Base-by-base conservation (phyloP, 2,113 vertebrate genomes). In the Pteropus alecto region DNA sequence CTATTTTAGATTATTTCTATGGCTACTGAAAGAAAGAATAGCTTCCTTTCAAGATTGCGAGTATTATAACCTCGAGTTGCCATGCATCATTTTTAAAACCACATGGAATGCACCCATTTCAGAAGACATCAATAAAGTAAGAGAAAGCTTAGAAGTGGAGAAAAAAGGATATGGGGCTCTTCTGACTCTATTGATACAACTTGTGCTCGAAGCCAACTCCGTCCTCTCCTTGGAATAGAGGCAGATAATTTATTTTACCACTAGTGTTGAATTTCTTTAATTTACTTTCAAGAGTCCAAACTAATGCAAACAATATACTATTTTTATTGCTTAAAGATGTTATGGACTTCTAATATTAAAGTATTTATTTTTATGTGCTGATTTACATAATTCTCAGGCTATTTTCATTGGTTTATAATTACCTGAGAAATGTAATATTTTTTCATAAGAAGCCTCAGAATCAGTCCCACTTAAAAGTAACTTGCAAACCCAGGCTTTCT, bases 311-410 rank as follows among this genome's bases (percentile, higher is more conserved):
- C 4, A 24, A 3, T 6, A 33, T 48, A 26, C 19, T 93, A 79
- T 56, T 63, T 91, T 87, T 61, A 76, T 87, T 97, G 43, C 15
- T 88, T 96, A 82, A 71, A 93, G 87, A 56, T 74, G n/a, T 5
- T 48, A 35, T 58, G 22, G 9, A 83, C 2, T 61, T 13, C 22
- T 70, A 51, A 60, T 51, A 54, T 19, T 56, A 26, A 54, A 81
- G 8, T 83, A 77, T 7, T 88, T 87, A 81, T n/a, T 43, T 51
- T 2, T 63, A 38, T 60, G 35, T 81, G 6, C 5, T 85, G 38
- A 82, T 43, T 76, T 76, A 70, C 13, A 9, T 63, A 93, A 91
- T 82, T 65, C 3, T 43, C 16, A 71, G 26, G 18, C 38, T 92
- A 74, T 67, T 79, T 90, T 90, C 10, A 68, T 8, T 68, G 15